phyloP scores from a whole-genome alignment of 2,113 vertebrate species.

The Spea bombifrons region DNA sequence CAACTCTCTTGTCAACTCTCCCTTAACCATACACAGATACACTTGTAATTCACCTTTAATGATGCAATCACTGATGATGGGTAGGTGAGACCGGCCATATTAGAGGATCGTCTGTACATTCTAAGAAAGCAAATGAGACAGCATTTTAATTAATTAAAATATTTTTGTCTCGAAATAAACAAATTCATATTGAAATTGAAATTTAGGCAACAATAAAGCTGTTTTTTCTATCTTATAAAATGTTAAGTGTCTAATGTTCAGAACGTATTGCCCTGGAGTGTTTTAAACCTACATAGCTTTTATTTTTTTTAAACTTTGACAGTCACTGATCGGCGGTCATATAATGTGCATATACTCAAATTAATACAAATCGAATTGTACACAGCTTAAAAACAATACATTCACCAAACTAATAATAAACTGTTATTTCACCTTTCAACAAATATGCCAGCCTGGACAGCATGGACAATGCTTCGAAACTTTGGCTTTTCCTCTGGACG shows the following conservation, averaged over 20 bases:
- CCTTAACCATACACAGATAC: neutral
- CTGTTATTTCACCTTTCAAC: conserved; percentile 76
- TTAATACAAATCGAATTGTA: neutral
- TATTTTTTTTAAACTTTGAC: neutral
- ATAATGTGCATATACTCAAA: no score
- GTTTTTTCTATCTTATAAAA: no score
- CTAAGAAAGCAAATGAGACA: conserved; percentile 58
- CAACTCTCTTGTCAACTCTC: neutral
- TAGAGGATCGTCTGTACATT: conserved; percentile 95
- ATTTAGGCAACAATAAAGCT: no score
- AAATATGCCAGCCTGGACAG: conserved; percentile 97
- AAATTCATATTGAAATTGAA: conserved; percentile 43
- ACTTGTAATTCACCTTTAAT: conserved; percentile 78
- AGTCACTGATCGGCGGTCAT: no score
- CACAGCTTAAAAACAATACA: neutral
- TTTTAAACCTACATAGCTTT: neutral
- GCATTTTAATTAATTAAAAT: neutral
- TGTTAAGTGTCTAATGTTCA: no score
- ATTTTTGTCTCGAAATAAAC: conserved; percentile 28
- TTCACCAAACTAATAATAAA: neutral
- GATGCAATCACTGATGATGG: conserved; percentile 83
- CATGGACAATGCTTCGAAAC: conserved; percentile 96
- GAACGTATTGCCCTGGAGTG: no score
- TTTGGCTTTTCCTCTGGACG: conserved; percentile 92
- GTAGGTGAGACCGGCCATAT: conserved; percentile 89